Conservation (phyloP, 2,113 vertebrate genomes). For the Arothron firmamentum region DNA sequence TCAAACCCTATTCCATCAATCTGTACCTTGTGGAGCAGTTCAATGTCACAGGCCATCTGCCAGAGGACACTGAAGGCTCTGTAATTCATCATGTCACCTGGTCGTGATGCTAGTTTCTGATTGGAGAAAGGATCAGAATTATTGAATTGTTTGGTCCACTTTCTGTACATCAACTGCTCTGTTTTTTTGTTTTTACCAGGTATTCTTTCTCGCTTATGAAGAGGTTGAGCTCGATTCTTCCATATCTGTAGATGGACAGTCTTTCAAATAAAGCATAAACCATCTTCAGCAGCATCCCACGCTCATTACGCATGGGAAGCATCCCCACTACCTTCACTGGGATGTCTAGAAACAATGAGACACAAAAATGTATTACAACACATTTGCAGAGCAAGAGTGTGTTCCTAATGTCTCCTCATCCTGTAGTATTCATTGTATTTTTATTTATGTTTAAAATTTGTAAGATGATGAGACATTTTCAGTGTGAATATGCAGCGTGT, state of each 20-base stretch:
- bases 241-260: conserved; percentile 83
- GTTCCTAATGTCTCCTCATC: no score
- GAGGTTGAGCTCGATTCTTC: conserved; percentile 86
- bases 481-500: not conserved
- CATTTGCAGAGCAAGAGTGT: not conserved
- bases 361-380: conserved; percentile 5
- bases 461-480: not conserved
- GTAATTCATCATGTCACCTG: conserved; percentile 72
- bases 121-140: conserved; percentile 1
- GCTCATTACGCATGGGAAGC: conserved; percentile 75
- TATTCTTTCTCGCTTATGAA: conserved; percentile 87
- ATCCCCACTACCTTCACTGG: conserved; percentile 87
- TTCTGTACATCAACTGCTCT: not conserved
- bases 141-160: not conserved
- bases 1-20: not conserved
- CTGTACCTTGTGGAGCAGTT: conserved; percentile 84
- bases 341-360: conserved; percentile 69
- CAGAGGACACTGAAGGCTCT: conserved; percentile 79
- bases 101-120: conserved; percentile 77
- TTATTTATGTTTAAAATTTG: not conserved
- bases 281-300: conserved; percentile 79
- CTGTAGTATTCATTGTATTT: no score
- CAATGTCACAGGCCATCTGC: conserved; percentile 87
- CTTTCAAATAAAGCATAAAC: conserved; percentile 81
- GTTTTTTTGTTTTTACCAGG: conserved; percentile 67